These are phyloP conservation scores for Sylvia atricapilla DNA, from an alignment of 2,113 vertebrate species.

Conservation along the genomic window DNA sequence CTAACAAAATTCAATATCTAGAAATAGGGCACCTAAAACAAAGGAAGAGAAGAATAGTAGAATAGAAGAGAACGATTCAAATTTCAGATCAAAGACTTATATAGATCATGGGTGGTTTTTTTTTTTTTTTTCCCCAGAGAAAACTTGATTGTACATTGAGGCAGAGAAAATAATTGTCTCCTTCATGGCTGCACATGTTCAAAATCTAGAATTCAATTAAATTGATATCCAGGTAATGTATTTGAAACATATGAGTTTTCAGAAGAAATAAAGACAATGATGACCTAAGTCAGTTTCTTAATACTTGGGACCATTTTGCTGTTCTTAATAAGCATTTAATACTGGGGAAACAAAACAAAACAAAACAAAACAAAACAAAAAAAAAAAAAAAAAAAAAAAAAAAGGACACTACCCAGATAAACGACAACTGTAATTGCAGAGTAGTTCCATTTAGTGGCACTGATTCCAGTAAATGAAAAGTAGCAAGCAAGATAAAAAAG, in stretches of 20 bases:
- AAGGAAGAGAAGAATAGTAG: not conserved
- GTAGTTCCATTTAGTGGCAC: not conserved
- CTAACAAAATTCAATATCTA: not conserved
- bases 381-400: no score
- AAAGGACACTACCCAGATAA: not conserved
- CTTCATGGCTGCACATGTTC: not conserved
- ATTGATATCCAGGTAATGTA: not conserved
- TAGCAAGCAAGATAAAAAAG: not conserved
- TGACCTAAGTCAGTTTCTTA: not conserved
- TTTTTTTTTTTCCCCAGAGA: not conserved
- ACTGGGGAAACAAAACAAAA: not conserved
- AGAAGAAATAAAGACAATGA: not conserved
- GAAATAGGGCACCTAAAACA: not conserved
- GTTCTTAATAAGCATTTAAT: not conserved
- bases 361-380: not conserved
- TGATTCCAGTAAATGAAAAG: not conserved
- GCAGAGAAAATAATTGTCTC: accelerated
- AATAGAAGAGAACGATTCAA: no score
- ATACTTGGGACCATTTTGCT: not conserved
- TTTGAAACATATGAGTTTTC: not conserved
- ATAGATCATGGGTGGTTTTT: not conserved
- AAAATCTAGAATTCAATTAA: not conserved
- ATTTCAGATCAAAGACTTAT: not conserved
- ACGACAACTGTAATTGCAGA: not conserved
- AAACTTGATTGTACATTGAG: not conserved